phyloP scores from a whole-genome alignment of 2,797 vertebrate species.

The Gallirallus australis region DNA sequence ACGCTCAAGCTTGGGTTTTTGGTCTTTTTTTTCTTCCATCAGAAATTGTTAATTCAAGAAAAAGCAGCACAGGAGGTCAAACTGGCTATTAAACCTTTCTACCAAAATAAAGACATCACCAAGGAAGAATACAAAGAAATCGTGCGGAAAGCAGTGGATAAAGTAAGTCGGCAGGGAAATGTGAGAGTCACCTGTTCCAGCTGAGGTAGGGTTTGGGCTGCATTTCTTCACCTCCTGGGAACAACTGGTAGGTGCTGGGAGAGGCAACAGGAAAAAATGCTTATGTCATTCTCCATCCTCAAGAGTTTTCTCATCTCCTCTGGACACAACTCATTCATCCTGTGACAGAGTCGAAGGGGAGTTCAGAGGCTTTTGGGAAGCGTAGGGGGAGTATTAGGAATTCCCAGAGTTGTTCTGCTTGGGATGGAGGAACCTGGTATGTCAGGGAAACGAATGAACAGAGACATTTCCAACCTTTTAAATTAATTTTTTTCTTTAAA shows the following conservation, averaged over 20 bases:
- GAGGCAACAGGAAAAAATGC: neutral
- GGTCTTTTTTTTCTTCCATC: constrained; percentile 3
- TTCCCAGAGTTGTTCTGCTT: neutral
- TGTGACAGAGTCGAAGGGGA: neutral
- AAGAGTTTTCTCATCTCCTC: neutral
- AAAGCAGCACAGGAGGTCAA: constrained; percentile 95
- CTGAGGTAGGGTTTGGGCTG: neutral
- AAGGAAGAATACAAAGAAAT: constrained; percentile 99
- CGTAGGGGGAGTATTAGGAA: neutral
- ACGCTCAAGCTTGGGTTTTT: neutral
- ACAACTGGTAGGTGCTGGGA: neutral
- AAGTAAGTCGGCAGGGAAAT: constrained; percentile 80
- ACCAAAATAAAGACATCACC: constrained; percentile 98
- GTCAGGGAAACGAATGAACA: neutral
- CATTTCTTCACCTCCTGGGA: neutral
- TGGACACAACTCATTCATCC: rapidly evolving
- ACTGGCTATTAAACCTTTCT: constrained; percentile 94
- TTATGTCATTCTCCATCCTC: neutral
- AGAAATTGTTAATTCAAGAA: constrained; percentile 96
- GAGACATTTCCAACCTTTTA: neutral
- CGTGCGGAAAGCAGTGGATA: constrained; percentile 97
- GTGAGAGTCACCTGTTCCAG: rapidly evolving
- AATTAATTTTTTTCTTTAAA: neutral
- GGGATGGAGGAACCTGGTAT: neutral
- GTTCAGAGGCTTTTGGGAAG: neutral